Evolutionary conservation across 1,140 invertebrate species (phyloP), one percentile per base, ranked within the genome.

Genomic region (Drosophila busckii): DNA sequence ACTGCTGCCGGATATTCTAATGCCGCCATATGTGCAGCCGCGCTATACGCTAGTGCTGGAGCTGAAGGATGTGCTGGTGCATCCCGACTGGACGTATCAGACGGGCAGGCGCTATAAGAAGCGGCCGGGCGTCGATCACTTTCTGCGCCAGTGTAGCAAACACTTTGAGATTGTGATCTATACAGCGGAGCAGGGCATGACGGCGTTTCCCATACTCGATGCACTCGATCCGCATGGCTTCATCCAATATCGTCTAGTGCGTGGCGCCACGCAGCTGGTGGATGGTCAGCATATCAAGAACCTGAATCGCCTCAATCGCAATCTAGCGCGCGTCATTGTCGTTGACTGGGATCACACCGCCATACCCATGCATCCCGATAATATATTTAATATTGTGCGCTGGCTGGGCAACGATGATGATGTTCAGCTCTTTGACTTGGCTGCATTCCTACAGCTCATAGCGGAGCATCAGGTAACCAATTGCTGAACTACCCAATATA

Each of bases 151-250:
- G 73, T 91, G 98, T 31, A 94, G 94, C 34, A 95, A 96, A 8
- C 88, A 95, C 59, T 99, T 97, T 90, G 98, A 99, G 91, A 92
- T 98, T 61, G 96, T 99, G 4, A 93, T 99, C 25, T 99, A 97
- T 86, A 99, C 98, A 0, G 92, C 95, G 20, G 98, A 99, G 84
- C 92, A 93, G 76, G 94, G 94, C 59, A 82, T 95, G 91, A 97
- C 95, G 53, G 96, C 97, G 2, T 98, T 94, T 88, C 97, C 97
- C 2, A 93, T 99, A 9, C 89, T 99, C 19, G 96, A 98, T 83
- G 93, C 93, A 17, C 88, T 99, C 12, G 98, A 99, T 89, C 95
- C 95, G 1, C 93, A 98, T 84, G 91, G 91, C 23, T 89, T 89
- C 20, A 95, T 99, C 35, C 94, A 94, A 86, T 99, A 98, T 87